Conservation (phyloP, 2,888 invertebrate species). For the Orthosia gracilis region DNA sequence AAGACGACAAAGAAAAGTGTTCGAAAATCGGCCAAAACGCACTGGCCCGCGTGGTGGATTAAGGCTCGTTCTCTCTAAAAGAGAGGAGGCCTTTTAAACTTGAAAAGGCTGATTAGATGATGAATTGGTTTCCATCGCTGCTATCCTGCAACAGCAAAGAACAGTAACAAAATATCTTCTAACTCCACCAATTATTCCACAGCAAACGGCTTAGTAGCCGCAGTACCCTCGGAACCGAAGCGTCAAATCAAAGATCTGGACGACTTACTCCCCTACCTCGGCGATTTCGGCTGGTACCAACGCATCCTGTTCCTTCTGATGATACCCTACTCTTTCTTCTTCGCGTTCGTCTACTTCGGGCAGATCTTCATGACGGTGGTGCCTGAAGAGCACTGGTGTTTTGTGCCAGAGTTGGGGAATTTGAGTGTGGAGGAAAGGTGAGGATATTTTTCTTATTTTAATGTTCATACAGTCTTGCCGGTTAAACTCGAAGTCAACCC, state of each 20-base stretch:
- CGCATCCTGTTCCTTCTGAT: conserved; percentile 84
- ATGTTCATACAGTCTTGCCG: too few species aligned
- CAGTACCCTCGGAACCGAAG: conserved; percentile 22
- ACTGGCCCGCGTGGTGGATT: too few species aligned
- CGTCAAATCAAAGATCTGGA: conserved; percentile 81
- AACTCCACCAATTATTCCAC: conserved; percentile 27
- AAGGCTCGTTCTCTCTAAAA: too few species aligned
- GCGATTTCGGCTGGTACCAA: conserved; percentile 88
- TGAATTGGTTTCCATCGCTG: too few species aligned
- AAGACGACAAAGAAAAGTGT: too few species aligned
- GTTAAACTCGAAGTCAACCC: too few species aligned
- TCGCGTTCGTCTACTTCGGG: conserved; percentile 87
- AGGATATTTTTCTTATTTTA: too few species aligned
- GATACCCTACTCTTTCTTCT: conserved; percentile 88
- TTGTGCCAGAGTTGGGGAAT: conserved; percentile 77
- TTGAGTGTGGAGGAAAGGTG: conserved; percentile 81
- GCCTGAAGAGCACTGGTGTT: conserved; percentile 85
- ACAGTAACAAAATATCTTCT: too few species aligned
- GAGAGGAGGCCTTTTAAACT: too few species aligned
- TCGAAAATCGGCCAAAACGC: too few species aligned
- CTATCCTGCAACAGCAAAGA: too few species aligned
- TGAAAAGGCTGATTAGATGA: too few species aligned
- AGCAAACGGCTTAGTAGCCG: conserved; percentile 66
- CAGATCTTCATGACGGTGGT: conserved; percentile 88
- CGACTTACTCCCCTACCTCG: conserved; percentile 84